These are phyloP conservation scores for Tenodera sinensis DNA, from an alignment of 2,888 invertebrate genomes.

Conservation along the genomic window DNA sequence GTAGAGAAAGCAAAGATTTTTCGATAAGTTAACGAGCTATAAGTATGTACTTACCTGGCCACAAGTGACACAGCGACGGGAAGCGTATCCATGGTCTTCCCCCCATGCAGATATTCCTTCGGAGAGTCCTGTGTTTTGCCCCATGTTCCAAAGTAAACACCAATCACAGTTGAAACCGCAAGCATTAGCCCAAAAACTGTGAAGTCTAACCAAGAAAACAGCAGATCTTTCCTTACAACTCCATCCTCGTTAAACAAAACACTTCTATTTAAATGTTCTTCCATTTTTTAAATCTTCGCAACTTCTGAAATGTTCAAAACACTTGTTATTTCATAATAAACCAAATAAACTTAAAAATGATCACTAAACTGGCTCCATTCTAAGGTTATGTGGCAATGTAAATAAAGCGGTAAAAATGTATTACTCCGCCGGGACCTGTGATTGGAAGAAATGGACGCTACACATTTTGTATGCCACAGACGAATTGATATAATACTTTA, in stretches of 20 bases:
- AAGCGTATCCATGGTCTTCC: conserved; percentile 66
- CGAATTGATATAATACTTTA: no score
- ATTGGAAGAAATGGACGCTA: no score
- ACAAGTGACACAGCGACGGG: conserved; percentile 71
- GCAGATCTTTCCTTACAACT: conserved; percentile 26
- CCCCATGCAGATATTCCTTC: conserved; percentile 67
- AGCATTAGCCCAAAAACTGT: conserved; percentile 52
- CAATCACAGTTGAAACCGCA: conserved; percentile 52
- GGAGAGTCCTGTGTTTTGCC: conserved; percentile 57
- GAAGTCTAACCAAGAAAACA: conserved; percentile 55
- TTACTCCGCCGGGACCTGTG: no score
- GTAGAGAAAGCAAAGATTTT: no score
- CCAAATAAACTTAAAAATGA: no score
- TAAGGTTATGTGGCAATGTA: no score
- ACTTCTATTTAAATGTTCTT: background rate
- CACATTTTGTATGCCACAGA: no score
- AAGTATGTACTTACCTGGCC: background rate
- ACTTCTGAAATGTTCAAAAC: no score
- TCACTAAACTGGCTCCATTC: no score
- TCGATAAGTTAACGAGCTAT: no score
- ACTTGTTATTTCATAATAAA: no score
- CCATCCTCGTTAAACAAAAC: background rate
- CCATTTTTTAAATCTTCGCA: background rate
- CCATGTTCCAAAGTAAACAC: conserved; percentile 58
- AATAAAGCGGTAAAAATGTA: no score